Evolutionary conservation across 2,797 vertebrate genomes (phyloP).

Genomic region (Zalophus californianus): DNA sequence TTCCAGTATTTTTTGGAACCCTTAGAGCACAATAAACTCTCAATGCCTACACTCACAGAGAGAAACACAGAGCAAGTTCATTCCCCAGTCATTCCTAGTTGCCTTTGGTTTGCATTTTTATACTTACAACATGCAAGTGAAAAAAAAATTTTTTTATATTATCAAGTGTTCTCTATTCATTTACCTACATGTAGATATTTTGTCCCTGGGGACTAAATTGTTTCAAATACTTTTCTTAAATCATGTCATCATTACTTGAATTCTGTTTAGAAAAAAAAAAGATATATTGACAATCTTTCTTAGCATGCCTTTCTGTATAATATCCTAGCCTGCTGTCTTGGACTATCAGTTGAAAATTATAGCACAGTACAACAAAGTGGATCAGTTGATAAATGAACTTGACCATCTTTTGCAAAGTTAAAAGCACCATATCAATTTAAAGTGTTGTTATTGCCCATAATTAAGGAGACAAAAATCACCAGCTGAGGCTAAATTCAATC

Average conservation of each 20-base stretch:
- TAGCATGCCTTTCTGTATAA: not conserved
- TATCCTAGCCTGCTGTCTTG: not conserved
- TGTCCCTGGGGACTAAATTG: not conserved
- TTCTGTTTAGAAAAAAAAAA: not conserved
- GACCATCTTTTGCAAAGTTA: slow-evolving; percentile 28
- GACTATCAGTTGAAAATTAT: not conserved
- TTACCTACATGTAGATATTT: not conserved
- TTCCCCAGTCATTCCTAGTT: not conserved
- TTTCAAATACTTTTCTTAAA: not conserved
- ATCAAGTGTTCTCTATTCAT: not conserved
- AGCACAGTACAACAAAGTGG: not conserved
- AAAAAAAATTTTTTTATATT: not conserved
- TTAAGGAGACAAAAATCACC: slow-evolving; percentile 48
- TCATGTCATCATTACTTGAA: not conserved
- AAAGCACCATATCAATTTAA: slow-evolving; percentile 26
- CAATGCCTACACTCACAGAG: not conserved
- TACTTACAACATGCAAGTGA: not conserved
- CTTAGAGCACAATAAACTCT: not conserved
- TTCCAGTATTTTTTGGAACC: not conserved
- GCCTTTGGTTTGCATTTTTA: slow-evolving; percentile 28
- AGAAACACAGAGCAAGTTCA: not conserved
- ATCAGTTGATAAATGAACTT: slow-evolving; percentile 32
- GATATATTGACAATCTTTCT: not conserved
- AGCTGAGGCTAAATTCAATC: slow-evolving; percentile 43
- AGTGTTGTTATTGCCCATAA: slow-evolving; percentile 26